These are phyloP conservation scores for Stercorarius parasiticus DNA, from an alignment of 2,113 vertebrate species.

Conservation along the genomic window DNA sequence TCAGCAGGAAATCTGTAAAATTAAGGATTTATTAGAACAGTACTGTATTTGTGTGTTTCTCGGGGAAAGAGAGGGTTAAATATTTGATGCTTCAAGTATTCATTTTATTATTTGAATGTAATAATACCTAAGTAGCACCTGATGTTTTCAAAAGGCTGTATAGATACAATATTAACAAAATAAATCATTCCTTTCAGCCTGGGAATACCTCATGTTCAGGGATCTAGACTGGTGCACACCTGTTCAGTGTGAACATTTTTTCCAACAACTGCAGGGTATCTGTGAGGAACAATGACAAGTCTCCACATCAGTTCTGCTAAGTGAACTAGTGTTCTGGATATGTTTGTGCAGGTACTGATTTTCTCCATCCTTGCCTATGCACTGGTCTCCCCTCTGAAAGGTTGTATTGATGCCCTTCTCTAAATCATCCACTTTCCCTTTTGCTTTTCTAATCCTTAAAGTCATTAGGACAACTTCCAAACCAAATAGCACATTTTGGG, in stretches of 20 bases:
- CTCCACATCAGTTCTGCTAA: neutral
- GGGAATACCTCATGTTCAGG: neutral
- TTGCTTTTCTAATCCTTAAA: neutral
- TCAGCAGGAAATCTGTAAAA: conserved; percentile 76
- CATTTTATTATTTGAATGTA: conserved; percentile 22
- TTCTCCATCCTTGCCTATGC: neutral
- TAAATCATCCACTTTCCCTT: neutral
- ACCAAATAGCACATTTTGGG: neutral
- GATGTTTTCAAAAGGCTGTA: neutral
- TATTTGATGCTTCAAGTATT: conserved; percentile 24
- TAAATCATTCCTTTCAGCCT: neutral
- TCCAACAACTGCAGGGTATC: neutral
- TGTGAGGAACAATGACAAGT: neutral
- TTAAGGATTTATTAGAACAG: conserved; percentile 63
- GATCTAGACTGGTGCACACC: neutral
- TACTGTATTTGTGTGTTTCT: conserved; percentile 42
- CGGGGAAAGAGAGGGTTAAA: conserved; percentile 12
- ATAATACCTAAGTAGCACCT: conserved; percentile 1
- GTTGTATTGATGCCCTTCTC: neutral
- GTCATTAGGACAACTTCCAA: neutral
- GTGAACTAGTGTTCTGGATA: neutral
- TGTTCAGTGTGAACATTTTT: neutral
- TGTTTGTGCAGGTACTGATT: neutral
- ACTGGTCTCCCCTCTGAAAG: neutral
- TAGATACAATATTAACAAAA: neutral